Percentiles rank a stretch among this genome's conserved stretches.
Evolutionary conservation across 2,888 invertebrate species (phyloP).

Genomic region (Drosophila borealis): DNA sequence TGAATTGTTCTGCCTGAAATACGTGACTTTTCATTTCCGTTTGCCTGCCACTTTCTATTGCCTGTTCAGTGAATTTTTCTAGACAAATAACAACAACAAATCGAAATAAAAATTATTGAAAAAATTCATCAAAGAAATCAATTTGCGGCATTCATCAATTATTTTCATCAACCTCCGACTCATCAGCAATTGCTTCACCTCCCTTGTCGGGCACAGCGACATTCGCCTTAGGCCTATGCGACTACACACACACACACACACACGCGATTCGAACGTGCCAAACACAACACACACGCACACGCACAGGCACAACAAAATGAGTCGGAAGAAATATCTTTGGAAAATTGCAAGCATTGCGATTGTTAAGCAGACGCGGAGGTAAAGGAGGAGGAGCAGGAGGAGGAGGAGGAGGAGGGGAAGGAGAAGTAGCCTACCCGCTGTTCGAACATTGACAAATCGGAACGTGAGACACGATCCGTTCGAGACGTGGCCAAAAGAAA

Average conservation of each 20-base stretch:
- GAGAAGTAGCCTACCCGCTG: neutral
- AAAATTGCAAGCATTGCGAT: slow-evolving; percentile 5
- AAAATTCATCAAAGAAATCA: slow-evolving; percentile 7
- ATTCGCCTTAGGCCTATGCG: slow-evolving; percentile 15
- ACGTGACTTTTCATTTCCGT: slow-evolving; percentile 76
- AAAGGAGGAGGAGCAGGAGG: neutral
- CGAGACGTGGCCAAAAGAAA: slow-evolving; percentile 24
- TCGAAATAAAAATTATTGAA: neutral
- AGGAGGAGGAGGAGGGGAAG: too few relatives aligned
- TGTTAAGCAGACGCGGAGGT: neutral
- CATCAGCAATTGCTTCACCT: slow-evolving; percentile 23
- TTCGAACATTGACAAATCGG: slow-evolving; percentile 10
- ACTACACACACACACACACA: slow-evolving; percentile 5
- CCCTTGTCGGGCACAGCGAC: slow-evolving; percentile 32
- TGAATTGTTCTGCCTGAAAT: slow-evolving; percentile 20
- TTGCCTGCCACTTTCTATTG: slow-evolving; percentile 32
- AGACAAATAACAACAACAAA: slow-evolving; percentile 10
- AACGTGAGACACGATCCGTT: slow-evolving; percentile 33
- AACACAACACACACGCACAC: slow-evolving; percentile 44
- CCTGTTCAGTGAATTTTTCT: slow-evolving; percentile 11
- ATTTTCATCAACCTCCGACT: slow-evolving; percentile 50
- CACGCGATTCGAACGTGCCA: slow-evolving; percentile 40
- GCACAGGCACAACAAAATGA: slow-evolving; percentile 36
- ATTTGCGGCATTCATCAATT: slow-evolving; percentile 63
- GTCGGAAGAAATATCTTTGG: neutral